These are phyloP conservation scores for Elegia similella DNA, from an alignment of 2,888 invertebrate genomes.

Conservation along the genomic window DNA sequence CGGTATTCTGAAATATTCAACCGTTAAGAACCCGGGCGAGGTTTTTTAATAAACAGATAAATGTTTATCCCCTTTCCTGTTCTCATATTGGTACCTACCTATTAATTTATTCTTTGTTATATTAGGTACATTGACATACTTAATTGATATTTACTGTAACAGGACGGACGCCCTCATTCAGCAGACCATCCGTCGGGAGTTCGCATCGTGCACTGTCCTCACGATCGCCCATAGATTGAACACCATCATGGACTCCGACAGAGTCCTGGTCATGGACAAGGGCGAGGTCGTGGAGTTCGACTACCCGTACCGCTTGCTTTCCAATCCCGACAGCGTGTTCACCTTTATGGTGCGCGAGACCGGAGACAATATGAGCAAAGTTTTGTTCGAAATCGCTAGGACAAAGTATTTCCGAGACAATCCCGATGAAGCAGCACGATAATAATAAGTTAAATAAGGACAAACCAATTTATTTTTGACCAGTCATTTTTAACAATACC, in stretches of 20 bases:
- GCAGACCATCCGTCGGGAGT: conserved; percentile 88
- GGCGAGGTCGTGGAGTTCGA: conserved; percentile 88
- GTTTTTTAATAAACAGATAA: too few species aligned
- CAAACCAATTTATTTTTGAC: not conserved
- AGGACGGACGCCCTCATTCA: conserved; percentile 89
- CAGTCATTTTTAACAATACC: too few species aligned
- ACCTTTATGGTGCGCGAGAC: conserved; percentile 86
- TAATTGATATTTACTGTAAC: too few species aligned
- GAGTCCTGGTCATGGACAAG: conserved; percentile 91
- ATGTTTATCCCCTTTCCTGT: too few species aligned
- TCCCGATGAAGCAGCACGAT: conserved; percentile 25
- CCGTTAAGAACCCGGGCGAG: too few species aligned
- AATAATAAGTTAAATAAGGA: not conserved
- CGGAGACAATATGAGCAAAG: conserved; percentile 70
- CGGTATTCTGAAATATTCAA: too few species aligned
- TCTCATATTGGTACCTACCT: too few species aligned
- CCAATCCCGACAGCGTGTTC: conserved; percentile 81
- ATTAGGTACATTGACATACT: too few species aligned
- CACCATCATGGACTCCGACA: conserved; percentile 95
- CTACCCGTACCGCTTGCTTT: conserved; percentile 83
- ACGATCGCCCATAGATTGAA: conserved; percentile 95
- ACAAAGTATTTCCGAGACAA: conserved; percentile 49
- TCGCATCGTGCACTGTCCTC: conserved; percentile 90
- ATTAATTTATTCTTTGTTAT: too few species aligned
- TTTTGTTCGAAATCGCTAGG: conserved; percentile 59